phyloP scores from a whole-genome alignment of 92 coral and sea anemone species.

The Plumapathes pennacea region DNA sequence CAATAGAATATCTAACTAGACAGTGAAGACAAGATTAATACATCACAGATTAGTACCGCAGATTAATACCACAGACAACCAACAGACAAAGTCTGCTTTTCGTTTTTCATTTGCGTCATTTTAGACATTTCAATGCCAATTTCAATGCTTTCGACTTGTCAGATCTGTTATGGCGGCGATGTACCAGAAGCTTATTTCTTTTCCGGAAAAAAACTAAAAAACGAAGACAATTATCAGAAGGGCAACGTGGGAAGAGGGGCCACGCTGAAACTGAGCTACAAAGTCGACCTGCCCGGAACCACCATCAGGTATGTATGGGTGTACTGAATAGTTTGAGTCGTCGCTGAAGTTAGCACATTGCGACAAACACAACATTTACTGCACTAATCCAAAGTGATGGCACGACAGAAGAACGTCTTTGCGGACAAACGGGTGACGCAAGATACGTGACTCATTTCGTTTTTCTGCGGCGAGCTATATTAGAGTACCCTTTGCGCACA shows the following conservation, averaged over 20 bases:
- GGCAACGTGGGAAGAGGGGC: conserved; percentile 71
- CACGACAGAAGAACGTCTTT: neutral
- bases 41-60: too few relatives aligned
- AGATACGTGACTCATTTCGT: neutral
- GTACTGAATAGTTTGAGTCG: neutral
- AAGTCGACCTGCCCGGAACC: conserved; percentile 65
- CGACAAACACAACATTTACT: too few relatives aligned
- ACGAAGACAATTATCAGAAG: conserved; percentile 52
- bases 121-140: too few relatives aligned
- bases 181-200: conserved; percentile 59
- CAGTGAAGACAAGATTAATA: too few relatives aligned
- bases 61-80: too few relatives aligned
- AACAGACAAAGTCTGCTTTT: too few relatives aligned
- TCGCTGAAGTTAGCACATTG: neutral
- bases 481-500: neutral
- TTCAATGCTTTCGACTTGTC: too few relatives aligned
- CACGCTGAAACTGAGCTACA: conserved; percentile 63
- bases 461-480: neutral
- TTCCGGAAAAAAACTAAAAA: conserved; percentile 11
- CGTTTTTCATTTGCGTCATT: too few relatives aligned
- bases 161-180: conserved; percentile 91
- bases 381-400: neutral
- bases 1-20: too few relatives aligned
- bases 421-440: neutral
- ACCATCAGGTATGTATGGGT: conserved; percentile 46